Evolutionary conservation across 2,113 vertebrate species (phyloP), one percentile per base, ranked within the genome.

Genomic region (Anarrhichthys ocellatus): DNA sequence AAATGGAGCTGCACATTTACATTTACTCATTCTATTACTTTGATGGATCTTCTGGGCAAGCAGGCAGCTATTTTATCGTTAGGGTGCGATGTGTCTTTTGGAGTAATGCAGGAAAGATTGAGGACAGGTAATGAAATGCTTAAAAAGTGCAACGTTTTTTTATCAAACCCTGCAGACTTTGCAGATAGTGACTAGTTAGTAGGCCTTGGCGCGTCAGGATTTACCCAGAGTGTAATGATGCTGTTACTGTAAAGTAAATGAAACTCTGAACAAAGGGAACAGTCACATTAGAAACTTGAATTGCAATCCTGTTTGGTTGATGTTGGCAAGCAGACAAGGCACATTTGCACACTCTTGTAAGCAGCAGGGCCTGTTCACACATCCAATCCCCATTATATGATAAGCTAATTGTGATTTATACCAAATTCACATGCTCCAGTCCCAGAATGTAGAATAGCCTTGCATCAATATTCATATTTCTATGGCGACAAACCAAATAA

Each of bases 21-120:
- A 93, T 91, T 92, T 91, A 89, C 91, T 90, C 89, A 92, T 93
- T 90, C 89, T 88, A 90, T 93, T 91, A 92, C 85, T 78, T 86
- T 90, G 92, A 92, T 88, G 88, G 89, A 92, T 92, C 82, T 88
- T 64, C 87, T 70, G 67, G 72, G 87, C 81, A 64, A 76, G 64
- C 73, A 40, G 81, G 76, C 88, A 87, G 82, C 76, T 90, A 81
- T 85, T 89, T 91, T 84, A 87, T 75, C 67, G 80, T 52, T 76
- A 29, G 69, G 80, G 67, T 76, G 87, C 29, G 10, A 76, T 86
- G 84, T 91, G 90, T 84, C 84, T 92, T 88, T 88, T 71, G 29
- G 80, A 84, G 73, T 83, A 87, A 81, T 85, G 78, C 77, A 78
- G 81, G 67, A 69, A 85, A 84, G 85, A 90, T 76, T 81, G 80